Conservation (phyloP, 2,113 vertebrate species). For the Dromiciops gliroides region DNA sequence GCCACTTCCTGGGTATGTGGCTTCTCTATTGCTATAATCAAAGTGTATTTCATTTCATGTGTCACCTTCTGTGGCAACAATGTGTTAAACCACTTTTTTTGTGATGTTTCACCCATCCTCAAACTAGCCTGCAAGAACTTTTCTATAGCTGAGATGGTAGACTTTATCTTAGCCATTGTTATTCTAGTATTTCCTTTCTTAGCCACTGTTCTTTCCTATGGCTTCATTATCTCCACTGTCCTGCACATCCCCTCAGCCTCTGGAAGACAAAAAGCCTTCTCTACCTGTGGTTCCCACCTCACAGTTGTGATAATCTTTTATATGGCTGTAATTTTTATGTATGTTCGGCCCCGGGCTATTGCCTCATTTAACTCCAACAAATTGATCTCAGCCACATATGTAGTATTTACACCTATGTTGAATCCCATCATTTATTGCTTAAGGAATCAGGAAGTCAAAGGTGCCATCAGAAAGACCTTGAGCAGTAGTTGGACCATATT, state of each 20-base stretch:
- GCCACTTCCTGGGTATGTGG: conserved; percentile 66
- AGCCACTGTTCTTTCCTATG: conserved; percentile 72
- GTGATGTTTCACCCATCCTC: conserved; percentile 78
- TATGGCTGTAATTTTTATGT: conserved; percentile 79
- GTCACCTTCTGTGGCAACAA: conserved; percentile 73
- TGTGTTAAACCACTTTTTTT: conserved; percentile 80
- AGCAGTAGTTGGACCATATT: conserved; percentile 7
- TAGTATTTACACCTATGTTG: conserved; percentile 72
- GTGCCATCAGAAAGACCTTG: conserved; percentile 65
- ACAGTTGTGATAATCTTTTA: conserved; percentile 76
- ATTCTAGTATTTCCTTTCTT: conserved; percentile 74
- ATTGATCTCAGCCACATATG: conserved; percentile 73
- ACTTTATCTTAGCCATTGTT: conserved; percentile 76
- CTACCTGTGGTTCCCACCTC: conserved; percentile 76
- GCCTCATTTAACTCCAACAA: conserved; percentile 77
- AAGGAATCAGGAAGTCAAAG: conserved; percentile 78
- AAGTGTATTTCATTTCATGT: conserved; percentile 74
- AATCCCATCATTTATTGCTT: conserved; percentile 80
- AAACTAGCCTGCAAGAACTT: conserved; percentile 77
- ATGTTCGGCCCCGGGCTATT: conserved; percentile 71
- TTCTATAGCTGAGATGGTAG: conserved; percentile 66
- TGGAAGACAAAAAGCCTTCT: conserved; percentile 76
- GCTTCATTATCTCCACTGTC: conserved; percentile 73
- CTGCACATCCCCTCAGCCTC: conserved; percentile 68
- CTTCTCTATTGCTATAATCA: conserved; percentile 67